Evolutionary conservation across 2,888 invertebrate genomes (phyloP).

Genomic region (Timema podura): DNA sequence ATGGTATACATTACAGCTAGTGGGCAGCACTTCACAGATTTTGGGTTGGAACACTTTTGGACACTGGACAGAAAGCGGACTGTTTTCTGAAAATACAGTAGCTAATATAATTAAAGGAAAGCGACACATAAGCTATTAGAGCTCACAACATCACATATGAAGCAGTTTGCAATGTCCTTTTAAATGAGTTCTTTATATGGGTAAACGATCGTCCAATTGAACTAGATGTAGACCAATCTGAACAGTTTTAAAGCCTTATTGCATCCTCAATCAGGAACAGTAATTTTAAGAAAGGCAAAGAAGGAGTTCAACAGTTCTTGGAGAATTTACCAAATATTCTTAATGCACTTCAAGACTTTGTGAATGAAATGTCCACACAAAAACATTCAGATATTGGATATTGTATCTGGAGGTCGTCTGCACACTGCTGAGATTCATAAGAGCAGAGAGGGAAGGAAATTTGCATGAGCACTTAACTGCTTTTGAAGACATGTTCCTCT

Average conservation of each 20-base stretch:
- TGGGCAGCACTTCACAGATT: slow-evolving; percentile 1
- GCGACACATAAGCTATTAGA: not conserved
- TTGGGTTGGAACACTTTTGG: not conserved
- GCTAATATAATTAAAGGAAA: slow-evolving; percentile 1
- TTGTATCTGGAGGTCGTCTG: not conserved
- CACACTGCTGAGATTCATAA: slow-evolving; percentile 2
- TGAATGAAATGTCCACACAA: not conserved
- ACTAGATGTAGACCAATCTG: not conserved
- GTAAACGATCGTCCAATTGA: not conserved
- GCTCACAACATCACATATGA: slow-evolving; percentile 3
- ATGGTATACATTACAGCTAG: not conserved
- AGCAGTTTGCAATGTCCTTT: slow-evolving; percentile 6
- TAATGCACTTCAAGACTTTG: not conserved
- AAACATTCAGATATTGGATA: not conserved
- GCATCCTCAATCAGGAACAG: not conserved
- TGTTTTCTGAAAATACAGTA: slow-evolving; percentile 9
- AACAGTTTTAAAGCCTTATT: not conserved
- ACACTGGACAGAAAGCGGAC: slow-evolving; percentile 3
- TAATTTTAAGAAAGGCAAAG: not conserved
- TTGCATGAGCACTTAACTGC: not conserved
- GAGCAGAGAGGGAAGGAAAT: not conserved
- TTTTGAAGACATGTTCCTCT: slow-evolving; percentile 2
- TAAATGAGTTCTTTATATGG: not conserved
- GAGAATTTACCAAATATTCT: not conserved
- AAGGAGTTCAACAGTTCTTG: not conserved